Percentiles rank a stretch among this genome's conserved stretches.
Evolutionary conservation across 1,140 invertebrate species (phyloP).

Genomic region (Drosophila arizonae): DNA sequence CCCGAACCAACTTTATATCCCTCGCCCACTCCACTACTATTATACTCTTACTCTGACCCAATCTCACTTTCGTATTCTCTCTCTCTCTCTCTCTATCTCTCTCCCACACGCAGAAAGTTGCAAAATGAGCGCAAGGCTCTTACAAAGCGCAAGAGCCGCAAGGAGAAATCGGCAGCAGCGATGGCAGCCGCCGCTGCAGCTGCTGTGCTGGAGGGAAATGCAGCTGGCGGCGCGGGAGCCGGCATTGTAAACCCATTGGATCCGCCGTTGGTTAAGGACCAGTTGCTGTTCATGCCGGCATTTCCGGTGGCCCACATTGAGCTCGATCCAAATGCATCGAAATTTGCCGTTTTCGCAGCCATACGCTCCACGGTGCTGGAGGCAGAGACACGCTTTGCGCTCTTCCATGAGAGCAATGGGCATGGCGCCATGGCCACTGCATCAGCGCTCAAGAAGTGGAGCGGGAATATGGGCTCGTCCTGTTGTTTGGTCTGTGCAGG

Average conservation of each 20-base stretch:
- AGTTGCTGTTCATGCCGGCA: constrained; percentile 65
- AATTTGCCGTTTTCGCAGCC: constrained; percentile 81
- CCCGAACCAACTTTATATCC: background rate
- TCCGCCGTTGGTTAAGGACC: constrained; percentile 74
- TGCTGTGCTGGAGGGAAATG: constrained; percentile 64
- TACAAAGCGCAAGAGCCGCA: constrained; percentile 78
- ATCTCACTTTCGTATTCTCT: too few relatives aligned
- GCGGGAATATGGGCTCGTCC: constrained; percentile 51
- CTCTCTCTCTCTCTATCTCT: background rate
- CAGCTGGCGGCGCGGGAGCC: constrained; percentile 18
- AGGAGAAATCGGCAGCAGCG: constrained; percentile 72
- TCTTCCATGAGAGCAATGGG: constrained; percentile 70
- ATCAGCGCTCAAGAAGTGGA: constrained; percentile 53
- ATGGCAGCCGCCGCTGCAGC: constrained; percentile 66
- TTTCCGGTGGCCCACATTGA: constrained; percentile 80
- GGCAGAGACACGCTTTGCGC: constrained; percentile 75
- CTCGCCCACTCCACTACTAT: too few relatives aligned
- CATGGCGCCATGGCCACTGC: constrained; percentile 5
- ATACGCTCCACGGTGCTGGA: constrained; percentile 78
- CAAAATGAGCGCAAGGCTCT: constrained; percentile 74
- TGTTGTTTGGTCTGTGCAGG: constrained; percentile 73
- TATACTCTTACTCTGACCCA: too few relatives aligned
- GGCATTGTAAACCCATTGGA: constrained; percentile 71
- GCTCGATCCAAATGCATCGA: constrained; percentile 81
- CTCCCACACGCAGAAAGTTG: constrained; percentile 48